Evolutionary conservation across 2,888 invertebrate species (phyloP).

Genomic region (Euclidia mi): DNA sequence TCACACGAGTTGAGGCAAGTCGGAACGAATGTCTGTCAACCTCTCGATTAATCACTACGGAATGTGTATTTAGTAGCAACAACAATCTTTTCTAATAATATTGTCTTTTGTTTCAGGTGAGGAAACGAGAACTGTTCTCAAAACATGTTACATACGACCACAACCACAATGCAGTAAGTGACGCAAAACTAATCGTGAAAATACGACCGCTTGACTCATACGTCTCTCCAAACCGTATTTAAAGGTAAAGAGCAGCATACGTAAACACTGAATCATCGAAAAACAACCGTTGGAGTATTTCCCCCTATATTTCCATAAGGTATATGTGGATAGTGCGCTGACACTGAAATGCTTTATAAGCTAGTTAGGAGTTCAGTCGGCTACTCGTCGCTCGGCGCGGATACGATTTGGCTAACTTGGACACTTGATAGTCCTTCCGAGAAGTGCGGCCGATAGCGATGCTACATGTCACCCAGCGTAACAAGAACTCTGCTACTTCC

Average conservation of each 20-base stretch:
- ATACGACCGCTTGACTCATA: not conserved
- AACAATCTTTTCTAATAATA: conserved; percentile 6
- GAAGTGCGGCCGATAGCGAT: conserved; percentile 41
- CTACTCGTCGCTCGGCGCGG: not conserved
- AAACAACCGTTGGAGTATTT: not conserved
- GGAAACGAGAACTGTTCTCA: conserved; percentile 27
- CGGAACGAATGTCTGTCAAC: too few species aligned
- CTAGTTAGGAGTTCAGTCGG: too few species aligned
- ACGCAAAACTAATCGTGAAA: conserved; percentile 3
- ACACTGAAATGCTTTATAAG: too few species aligned
- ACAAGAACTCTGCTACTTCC: not conserved
- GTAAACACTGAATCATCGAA: not conserved
- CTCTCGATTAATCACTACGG: not conserved
- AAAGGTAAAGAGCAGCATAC: not conserved
- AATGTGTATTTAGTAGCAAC: not conserved
- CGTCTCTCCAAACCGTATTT: not conserved
- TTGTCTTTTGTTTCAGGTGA: conserved; percentile 42
- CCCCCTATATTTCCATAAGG: too few species aligned
- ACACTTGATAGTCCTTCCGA: conserved; percentile 50
- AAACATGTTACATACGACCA: conserved; percentile 22
- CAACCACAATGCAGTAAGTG: not conserved
- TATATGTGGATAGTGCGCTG: too few species aligned
- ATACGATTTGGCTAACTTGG: conserved; percentile 19
- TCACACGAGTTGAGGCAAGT: not conserved
- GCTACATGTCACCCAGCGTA: conserved; percentile 14